These are phyloP conservation scores for Pristionchus maxplancki DNA, from an alignment of 2,888 invertebrate species.

Conservation along the genomic window DNA sequence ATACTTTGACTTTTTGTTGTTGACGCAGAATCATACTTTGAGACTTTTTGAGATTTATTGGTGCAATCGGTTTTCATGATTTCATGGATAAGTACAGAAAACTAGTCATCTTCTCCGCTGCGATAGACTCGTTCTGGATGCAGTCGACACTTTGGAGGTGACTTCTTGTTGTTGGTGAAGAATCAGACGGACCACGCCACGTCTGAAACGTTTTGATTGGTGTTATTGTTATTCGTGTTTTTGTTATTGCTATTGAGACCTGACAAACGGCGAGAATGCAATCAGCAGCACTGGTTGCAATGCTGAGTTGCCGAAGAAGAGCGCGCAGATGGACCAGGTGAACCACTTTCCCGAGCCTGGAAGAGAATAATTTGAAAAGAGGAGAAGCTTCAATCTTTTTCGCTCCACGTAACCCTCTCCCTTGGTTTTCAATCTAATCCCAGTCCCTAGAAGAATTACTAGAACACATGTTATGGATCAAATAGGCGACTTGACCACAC, in stretches of 20 bases:
- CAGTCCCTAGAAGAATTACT: too few species aligned
- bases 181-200: background rate
- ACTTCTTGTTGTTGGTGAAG: background rate
- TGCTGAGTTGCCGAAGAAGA: constrained; percentile 16
- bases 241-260: background rate
- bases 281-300: background rate
- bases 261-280: background rate
- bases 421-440: too few species aligned
- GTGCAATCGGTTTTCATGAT: too few species aligned
- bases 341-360: constrained; percentile 1
- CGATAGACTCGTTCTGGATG: background rate
- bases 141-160: background rate
- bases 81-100: too few species aligned
- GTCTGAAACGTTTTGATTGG: background rate
- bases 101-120: background rate
- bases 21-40: too few species aligned
- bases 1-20: too few species aligned
- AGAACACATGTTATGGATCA: too few species aligned
- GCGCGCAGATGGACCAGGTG: background rate
- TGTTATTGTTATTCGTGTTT: background rate
- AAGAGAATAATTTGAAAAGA: too few species aligned
- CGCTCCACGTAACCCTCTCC: background rate
- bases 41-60: too few species aligned
- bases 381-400: background rate
- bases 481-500: too few species aligned